Percentiles rank a stretch among this genome's conserved stretches.
Evolutionary conservation across 2,797 vertebrate genomes (phyloP).

Genomic region (Hydrolagus colliei): DNA sequence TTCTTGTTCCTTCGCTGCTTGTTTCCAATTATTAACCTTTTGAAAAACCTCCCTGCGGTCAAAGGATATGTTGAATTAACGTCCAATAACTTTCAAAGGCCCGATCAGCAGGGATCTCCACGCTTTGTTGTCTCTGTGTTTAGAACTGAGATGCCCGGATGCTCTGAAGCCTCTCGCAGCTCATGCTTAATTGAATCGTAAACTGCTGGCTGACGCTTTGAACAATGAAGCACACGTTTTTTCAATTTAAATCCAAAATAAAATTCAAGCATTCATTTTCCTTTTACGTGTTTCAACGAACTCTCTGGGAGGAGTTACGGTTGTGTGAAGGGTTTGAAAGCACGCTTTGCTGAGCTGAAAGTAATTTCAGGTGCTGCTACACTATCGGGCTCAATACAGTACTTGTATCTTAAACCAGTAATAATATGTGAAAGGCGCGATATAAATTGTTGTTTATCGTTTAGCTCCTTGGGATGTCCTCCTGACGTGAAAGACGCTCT

Average conservation of each 20-base stretch:
- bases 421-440: too few relatives aligned
- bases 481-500: too few relatives aligned
- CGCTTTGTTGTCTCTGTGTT: neutral
- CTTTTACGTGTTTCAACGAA: neutral
- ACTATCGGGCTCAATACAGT: too few relatives aligned
- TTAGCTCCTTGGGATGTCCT: too few relatives aligned
- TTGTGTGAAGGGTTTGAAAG: too few relatives aligned
- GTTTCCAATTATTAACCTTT: neutral
- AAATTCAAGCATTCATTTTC: neutral
- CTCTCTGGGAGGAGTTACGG: conserved; percentile 5
- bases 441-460: too few relatives aligned
- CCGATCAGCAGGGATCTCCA: neutral
- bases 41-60: neutral
- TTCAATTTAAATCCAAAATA: neutral
- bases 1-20: neutral
- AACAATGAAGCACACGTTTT: too few relatives aligned
- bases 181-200: neutral
- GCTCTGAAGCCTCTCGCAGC: neutral
- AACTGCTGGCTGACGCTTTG: neutral
- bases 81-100: neutral
- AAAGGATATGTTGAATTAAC: neutral
- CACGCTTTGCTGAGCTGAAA: too few relatives aligned
- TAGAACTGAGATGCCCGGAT: neutral
- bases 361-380: too few relatives aligned
- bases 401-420: too few relatives aligned